phyloP scores from a whole-genome alignment of 2,113 vertebrate species.

The Verasper variegatus region DNA sequence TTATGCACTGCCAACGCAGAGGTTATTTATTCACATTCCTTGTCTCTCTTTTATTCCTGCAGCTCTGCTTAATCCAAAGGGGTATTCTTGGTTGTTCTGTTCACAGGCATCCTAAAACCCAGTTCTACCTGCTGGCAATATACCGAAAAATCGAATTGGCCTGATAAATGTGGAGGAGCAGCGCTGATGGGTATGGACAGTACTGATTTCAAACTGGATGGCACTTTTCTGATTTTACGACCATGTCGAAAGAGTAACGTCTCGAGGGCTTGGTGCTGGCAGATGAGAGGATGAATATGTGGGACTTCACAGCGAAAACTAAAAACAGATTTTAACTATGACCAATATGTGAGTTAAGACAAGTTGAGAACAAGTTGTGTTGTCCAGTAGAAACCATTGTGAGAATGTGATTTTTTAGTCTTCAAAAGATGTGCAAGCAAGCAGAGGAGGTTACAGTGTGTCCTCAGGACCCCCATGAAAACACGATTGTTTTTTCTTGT shows the following conservation, averaged over 20 bases:
- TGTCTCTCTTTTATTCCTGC: not conserved
- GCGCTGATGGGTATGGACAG: not conserved
- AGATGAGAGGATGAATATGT: not conserved
- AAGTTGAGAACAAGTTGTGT: no score
- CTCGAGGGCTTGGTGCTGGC: not conserved
- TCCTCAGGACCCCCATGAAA: no score
- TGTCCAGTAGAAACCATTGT: no score
- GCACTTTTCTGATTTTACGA: not conserved
- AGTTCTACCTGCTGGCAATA: not conserved
- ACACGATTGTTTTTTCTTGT: no score
- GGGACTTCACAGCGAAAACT: not conserved
- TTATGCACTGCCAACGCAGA: constrained; percentile 18
- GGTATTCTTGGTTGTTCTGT: not conserved
- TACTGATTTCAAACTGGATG: not conserved
- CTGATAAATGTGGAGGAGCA: constrained; percentile 4
- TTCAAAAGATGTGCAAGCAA: no score
- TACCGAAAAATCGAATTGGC: constrained; percentile 15
- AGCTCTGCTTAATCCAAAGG: not conserved
- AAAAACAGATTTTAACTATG: no score
- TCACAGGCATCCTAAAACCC: constrained; percentile 4
- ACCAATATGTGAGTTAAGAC: no score
- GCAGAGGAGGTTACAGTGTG: no score
- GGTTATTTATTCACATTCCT: constrained; percentile 29
- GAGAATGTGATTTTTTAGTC: no score
- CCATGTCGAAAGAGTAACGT: no score